Conservation (phyloP, 2,797 vertebrate species). For the Siniperca scherzeri region DNA sequence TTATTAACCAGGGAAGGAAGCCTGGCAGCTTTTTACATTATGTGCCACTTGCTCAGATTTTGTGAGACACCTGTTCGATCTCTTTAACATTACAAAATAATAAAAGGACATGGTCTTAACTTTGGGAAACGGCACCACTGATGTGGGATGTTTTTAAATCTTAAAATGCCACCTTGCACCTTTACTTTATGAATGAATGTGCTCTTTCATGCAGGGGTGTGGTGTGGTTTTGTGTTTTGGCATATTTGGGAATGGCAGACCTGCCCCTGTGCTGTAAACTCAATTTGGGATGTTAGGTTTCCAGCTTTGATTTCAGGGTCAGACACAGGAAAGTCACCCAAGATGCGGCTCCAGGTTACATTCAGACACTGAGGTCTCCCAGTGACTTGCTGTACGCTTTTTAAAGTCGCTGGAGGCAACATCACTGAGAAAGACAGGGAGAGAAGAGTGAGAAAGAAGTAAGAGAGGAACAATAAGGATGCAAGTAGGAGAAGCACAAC, state of each 20-base stretch:
- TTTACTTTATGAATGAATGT: not conserved
- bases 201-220: not conserved
- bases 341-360: slow-evolving; percentile 55
- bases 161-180: not conserved
- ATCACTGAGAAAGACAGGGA: slow-evolving; percentile 62
- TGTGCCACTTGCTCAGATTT: not conserved
- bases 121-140: not conserved
- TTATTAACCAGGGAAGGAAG: not conserved
- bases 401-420: slow-evolving; percentile 62
- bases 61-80: not conserved
- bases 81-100: not conserved
- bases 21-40: not conserved
- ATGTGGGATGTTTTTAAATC: not conserved
- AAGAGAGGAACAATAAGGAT: not conserved
- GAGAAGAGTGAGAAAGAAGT: not conserved
- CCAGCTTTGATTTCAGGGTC: slow-evolving; percentile 26
- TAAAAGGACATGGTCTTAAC: not conserved
- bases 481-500: not conserved
- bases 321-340: slow-evolving; percentile 28
- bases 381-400: slow-evolving; percentile 3
- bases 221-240: not conserved
- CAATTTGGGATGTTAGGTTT: slow-evolving; percentile 65
- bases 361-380: slow-evolving; percentile 63
- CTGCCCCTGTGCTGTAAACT: slow-evolving; percentile 58
- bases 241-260: slow-evolving; percentile 34